A percentile compares a stretch with the other conserved stretches of the same genome.
phyloP scores from a whole-genome alignment of 2,797 vertebrate genomes.

The Monodelphis domestica region DNA sequence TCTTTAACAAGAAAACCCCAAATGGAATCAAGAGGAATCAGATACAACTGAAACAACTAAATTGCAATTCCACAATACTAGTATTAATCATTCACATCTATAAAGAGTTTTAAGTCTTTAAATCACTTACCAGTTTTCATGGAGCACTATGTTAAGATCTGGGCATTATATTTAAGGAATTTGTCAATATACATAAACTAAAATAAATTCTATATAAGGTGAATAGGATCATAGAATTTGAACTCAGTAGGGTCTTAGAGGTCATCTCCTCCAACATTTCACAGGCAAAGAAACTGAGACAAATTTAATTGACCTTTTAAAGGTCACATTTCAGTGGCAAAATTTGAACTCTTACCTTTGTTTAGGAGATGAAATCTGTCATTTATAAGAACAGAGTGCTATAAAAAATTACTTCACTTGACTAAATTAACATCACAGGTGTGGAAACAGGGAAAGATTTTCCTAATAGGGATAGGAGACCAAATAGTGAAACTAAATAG shows the following conservation, averaged over 20 bases:
- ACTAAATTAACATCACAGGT: not conserved
- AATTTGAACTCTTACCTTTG: not conserved
- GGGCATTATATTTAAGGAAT: not conserved
- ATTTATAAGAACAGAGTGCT: not conserved
- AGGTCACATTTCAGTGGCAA: not conserved
- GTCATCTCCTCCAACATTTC: not conserved
- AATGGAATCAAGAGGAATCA: not conserved
- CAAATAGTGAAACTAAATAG: not conserved
- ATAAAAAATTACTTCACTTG: not conserved
- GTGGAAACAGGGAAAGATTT: not conserved
- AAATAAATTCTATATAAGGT: not conserved
- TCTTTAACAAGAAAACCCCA: not conserved
- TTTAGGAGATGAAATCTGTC: not conserved
- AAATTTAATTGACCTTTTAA: not conserved
- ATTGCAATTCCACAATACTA: not conserved
- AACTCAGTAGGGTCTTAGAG: not conserved
- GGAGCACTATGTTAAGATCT: not conserved
- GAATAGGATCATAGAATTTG: not conserved
- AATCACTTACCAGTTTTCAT: not conserved
- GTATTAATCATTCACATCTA: not conserved
- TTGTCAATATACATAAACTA: not conserved
- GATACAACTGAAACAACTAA: not conserved
- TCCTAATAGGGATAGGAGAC: not conserved
- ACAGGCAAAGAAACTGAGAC: not conserved
- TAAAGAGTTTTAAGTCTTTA: not conserved